phyloP scores from a whole-genome alignment of 2,888 invertebrate genomes.

The Leucophenga montana region DNA sequence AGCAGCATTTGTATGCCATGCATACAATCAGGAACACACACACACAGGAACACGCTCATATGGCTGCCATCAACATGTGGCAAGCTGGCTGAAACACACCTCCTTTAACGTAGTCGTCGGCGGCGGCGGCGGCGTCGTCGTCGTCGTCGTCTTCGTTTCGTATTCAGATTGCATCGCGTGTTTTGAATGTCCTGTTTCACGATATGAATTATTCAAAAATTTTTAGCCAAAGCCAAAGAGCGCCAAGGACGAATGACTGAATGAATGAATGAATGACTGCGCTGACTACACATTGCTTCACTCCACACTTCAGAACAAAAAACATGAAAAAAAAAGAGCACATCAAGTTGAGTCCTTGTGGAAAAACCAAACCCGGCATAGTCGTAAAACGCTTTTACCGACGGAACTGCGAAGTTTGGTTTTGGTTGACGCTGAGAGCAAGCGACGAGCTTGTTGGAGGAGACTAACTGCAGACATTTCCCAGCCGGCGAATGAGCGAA shows the following conservation, averaged over 20 bases:
- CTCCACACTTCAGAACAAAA: slow-evolving; percentile 53
- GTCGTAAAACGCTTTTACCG: slow-evolving; percentile 18
- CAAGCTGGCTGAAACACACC: slow-evolving; percentile 30
- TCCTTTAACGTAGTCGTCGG: slow-evolving; percentile 28
- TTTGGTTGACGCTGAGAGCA: slow-evolving; percentile 26
- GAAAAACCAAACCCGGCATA: background rate
- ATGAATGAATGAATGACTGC: background rate
- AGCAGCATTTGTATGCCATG: background rate
- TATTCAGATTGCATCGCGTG: slow-evolving; percentile 73
- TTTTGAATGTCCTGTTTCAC: slow-evolving; percentile 72
- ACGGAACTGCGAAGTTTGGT: slow-evolving; percentile 3
- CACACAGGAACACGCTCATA: background rate
- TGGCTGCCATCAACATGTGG: slow-evolving; percentile 55
- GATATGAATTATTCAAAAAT: slow-evolving; percentile 73
- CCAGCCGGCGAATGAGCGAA: slow-evolving; percentile 20
- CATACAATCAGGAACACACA: slow-evolving; percentile 24
- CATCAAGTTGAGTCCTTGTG: slow-evolving; percentile 24
- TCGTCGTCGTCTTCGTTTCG: slow-evolving; percentile 55
- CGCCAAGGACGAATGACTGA: slow-evolving; percentile 70
- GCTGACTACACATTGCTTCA: slow-evolving; percentile 45
- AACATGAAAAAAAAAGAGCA: slow-evolving; percentile 43
- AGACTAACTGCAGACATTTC: slow-evolving; percentile 17
- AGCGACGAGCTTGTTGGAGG: background rate
- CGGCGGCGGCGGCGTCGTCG: slow-evolving; percentile 36
- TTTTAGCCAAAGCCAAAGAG: slow-evolving; percentile 49